A percentile compares a stretch with the other conserved stretches of the same genome.
These are phyloP conservation scores for Pristionchus japonicus DNA, from an alignment of 2,888 invertebrate species.

Conservation along the genomic window DNA sequence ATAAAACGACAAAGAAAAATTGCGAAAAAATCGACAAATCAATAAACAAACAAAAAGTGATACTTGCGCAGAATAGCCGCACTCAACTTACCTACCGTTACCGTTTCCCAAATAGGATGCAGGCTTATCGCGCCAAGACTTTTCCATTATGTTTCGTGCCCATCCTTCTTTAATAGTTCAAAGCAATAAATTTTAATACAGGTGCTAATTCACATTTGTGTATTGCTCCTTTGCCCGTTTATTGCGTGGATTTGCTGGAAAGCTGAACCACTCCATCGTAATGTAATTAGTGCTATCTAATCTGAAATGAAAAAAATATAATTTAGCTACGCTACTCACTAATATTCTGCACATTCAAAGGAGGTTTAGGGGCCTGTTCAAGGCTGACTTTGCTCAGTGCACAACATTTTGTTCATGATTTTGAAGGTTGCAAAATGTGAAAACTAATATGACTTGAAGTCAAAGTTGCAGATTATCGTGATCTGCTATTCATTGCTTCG, in stretches of 20 bases:
- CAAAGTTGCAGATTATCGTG: background rate
- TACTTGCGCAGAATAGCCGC: too few relatives aligned
- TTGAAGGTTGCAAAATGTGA: background rate
- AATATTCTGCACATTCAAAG: background rate
- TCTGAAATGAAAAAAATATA: background rate
- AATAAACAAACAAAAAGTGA: too few relatives aligned
- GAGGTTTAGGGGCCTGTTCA: background rate
- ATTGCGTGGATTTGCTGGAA: background rate
- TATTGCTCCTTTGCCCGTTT: background rate
- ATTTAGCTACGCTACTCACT: background rate
- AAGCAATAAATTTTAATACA: background rate
- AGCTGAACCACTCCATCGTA: slow-evolving; percentile 4
- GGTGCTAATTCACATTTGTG: background rate
- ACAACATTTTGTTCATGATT: background rate
- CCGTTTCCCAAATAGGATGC: too few relatives aligned
- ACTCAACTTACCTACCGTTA: too few relatives aligned
- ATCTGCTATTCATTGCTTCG: background rate
- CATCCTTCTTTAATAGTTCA: too few relatives aligned
- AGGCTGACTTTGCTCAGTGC: background rate
- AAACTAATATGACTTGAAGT: background rate
- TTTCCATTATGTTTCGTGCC: too few relatives aligned
- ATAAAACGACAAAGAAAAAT: too few relatives aligned
- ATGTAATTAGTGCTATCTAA: too few relatives aligned
- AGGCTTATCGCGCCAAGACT: too few relatives aligned
- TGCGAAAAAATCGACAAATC: too few relatives aligned